Conservation (phyloP, 2,797 vertebrate genomes). For the Melanotaenia boesemani region DNA sequence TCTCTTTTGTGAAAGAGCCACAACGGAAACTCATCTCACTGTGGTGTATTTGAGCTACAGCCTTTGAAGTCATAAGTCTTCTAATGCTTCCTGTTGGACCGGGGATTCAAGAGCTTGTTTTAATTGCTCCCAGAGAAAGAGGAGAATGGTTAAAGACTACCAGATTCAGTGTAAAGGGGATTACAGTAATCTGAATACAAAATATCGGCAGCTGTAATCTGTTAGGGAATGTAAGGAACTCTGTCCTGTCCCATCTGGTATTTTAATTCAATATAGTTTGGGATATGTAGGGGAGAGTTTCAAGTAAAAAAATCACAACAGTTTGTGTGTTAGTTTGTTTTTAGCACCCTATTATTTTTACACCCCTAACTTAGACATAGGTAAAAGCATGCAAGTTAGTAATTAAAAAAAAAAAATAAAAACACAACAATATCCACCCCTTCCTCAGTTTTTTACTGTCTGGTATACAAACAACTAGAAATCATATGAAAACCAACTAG, state of each 20-base stretch:
- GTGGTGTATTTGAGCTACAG: constrained; percentile 63
- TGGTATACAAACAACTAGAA: too few species aligned
- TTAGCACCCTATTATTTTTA: constrained; percentile 4
- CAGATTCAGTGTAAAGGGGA: constrained; percentile 64
- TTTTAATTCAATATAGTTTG: constrained; percentile 12
- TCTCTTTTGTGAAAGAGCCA: constrained; percentile 54
- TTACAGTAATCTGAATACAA: constrained; percentile 68
- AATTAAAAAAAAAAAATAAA: not conserved
- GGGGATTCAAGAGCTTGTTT: constrained; percentile 68
- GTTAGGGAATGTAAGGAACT: constrained; percentile 36
- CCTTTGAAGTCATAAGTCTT: constrained; percentile 78
- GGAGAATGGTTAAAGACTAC: constrained; percentile 66
- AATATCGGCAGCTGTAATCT: constrained; percentile 57
- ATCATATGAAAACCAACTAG: too few species aligned
- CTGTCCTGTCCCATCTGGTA: constrained; percentile 9
- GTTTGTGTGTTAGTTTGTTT: constrained; percentile 18
- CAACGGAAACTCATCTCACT: constrained; percentile 56
- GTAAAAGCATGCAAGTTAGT: not conserved
- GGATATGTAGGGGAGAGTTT: constrained; percentile 4
- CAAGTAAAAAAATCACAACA: constrained; percentile 15
- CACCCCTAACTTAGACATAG: not conserved
- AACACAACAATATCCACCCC: not conserved
- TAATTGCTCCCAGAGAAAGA: constrained; percentile 84
- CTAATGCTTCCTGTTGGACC: constrained; percentile 76
- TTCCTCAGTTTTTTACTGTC: not conserved